These are phyloP conservation scores for Cichlasoma orientale DNA, from an alignment of 2,797 vertebrate genomes.

Conservation along the genomic window DNA sequence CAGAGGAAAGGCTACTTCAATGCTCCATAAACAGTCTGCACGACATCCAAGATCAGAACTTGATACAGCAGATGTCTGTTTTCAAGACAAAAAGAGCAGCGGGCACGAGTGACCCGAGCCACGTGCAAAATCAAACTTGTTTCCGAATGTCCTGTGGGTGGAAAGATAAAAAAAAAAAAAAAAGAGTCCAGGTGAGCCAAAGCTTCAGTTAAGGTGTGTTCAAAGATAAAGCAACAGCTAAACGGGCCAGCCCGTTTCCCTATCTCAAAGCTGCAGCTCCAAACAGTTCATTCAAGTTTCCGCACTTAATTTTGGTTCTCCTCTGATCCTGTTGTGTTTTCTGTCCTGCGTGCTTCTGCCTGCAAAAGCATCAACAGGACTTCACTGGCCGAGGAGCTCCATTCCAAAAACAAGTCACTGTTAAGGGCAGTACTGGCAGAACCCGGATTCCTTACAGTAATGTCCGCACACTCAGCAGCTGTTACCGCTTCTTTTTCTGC, in stretches of 20 bases:
- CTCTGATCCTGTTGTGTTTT: slow-evolving; percentile 19
- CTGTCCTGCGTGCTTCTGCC: slow-evolving; percentile 31
- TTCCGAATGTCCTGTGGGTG: slow-evolving; percentile 33
- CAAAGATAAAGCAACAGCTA: slow-evolving; percentile 58
- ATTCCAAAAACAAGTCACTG: slow-evolving; percentile 45
- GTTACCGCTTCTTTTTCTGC: slow-evolving; percentile 89
- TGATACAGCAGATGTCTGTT: slow-evolving; percentile 20
- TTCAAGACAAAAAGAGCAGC: slow-evolving; percentile 5
- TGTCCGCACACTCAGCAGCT: not conserved
- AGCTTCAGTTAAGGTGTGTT: slow-evolving; percentile 46
- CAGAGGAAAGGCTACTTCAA: slow-evolving; percentile 65
- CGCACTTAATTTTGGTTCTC: slow-evolving; percentile 44
- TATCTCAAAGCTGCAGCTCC: slow-evolving; percentile 21
- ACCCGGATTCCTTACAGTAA: slow-evolving; percentile 7
- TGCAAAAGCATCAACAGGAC: slow-evolving; percentile 37
- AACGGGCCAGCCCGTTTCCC: slow-evolving; percentile 72
- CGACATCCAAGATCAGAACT: slow-evolving; percentile 28
- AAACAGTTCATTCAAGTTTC: slow-evolving; percentile 39
- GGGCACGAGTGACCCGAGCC: slow-evolving; percentile 37
- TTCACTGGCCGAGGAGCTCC: slow-evolving; percentile 43
- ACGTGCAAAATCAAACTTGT: slow-evolving; percentile 62
- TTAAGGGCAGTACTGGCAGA: slow-evolving; percentile 40
- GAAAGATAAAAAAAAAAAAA: slow-evolving; percentile 6
- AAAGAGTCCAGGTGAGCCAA: slow-evolving; percentile 57
- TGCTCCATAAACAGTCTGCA: slow-evolving; percentile 49